Evolutionary conservation across 2,113 vertebrate species (phyloP).

Genomic region (Pholis gunnellus): DNA sequence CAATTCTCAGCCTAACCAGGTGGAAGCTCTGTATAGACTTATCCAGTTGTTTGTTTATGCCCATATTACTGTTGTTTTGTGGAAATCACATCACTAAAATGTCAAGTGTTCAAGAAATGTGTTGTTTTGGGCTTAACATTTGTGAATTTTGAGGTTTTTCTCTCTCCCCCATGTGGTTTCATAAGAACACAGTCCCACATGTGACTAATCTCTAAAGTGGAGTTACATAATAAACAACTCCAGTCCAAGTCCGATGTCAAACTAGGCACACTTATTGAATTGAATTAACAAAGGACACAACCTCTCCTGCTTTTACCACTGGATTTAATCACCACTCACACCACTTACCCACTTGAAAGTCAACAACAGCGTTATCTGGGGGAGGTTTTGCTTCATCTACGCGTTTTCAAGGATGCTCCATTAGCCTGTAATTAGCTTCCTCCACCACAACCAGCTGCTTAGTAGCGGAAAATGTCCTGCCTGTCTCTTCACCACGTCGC

Average conservation of each 20-base stretch:
- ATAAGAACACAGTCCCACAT: neutral
- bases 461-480: constrained; percentile 11
- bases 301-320: neutral
- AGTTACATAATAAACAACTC: constrained; percentile 1
- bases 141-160: neutral
- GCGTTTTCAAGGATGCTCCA: constrained; percentile 39
- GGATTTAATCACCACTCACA: constrained; percentile 19
- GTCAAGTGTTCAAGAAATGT: neutral
- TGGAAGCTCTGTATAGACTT: constrained; percentile 10
- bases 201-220: neutral
- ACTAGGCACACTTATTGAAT: constrained; percentile 12
- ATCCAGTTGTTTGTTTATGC: constrained; percentile 35
- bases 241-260: constrained; percentile 1
- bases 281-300: constrained; percentile 22
- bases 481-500: constrained; percentile 15
- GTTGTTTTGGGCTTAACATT: constrained; percentile 15
- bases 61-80: neutral
- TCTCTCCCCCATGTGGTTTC: neutral
- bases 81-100: constrained; percentile 6
- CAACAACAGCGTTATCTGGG: neutral
- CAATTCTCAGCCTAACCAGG: constrained; percentile 10
- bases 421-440: constrained; percentile 48
- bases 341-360: constrained; percentile 19
- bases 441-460: constrained; percentile 24
- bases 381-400: constrained; percentile 1